A percentile compares a stretch with the other conserved stretches of the same genome.
phyloP scores from a whole-genome alignment of 1,140 invertebrate genomes.

The Drosophila nigromelanica region DNA sequence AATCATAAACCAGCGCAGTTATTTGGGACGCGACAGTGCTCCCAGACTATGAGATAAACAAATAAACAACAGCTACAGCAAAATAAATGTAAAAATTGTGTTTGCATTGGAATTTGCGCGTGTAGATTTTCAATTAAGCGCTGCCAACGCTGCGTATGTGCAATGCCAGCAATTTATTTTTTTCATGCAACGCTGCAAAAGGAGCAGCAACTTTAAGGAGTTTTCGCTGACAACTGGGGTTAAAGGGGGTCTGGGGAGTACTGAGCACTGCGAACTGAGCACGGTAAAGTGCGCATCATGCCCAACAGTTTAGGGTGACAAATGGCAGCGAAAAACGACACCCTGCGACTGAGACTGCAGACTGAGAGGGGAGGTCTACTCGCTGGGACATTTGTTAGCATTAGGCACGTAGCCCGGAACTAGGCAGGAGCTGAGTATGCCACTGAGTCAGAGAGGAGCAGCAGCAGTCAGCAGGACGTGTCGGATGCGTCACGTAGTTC shows the following conservation, averaged over 20 bases:
- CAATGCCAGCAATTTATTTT: constrained; percentile 50
- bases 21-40: constrained; percentile 59
- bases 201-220: constrained; percentile 14
- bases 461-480: constrained; percentile 26
- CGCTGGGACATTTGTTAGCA: constrained; percentile 63
- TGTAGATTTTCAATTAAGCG: constrained; percentile 71
- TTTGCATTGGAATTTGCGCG: constrained; percentile 70
- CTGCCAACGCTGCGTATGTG: constrained; percentile 60
- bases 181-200: neutral
- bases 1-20: constrained; percentile 66
- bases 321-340: constrained; percentile 47
- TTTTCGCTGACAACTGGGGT: neutral
- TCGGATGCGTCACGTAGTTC: constrained; percentile 56
- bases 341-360: constrained; percentile 1
- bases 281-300: constrained; percentile 33
- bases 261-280: neutral
- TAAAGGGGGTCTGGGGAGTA: too few species aligned
- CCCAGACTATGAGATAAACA: constrained; percentile 22
- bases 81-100: constrained; percentile 48
- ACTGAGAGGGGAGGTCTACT: neutral
- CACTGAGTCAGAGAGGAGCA: constrained; percentile 14
- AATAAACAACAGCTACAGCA: constrained; percentile 17
- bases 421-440: constrained; percentile 4
- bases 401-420: constrained; percentile 63
- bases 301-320: constrained; percentile 62